phyloP scores from a whole-genome alignment of 2,113 vertebrate species.

The Ictidomys tridecemlineatus region DNA sequence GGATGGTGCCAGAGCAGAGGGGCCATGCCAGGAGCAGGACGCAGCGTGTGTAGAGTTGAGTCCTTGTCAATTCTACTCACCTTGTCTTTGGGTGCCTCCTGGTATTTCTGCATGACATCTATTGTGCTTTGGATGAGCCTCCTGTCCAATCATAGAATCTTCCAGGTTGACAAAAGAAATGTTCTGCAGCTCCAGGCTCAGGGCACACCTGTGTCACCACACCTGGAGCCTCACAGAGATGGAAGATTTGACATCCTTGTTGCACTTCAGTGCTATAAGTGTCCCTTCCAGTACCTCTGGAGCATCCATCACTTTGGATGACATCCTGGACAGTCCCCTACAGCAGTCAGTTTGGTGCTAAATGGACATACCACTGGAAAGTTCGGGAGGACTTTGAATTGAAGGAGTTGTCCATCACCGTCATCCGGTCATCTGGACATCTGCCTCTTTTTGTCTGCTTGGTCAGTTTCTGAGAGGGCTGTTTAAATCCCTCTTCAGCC shows the following conservation, averaged over 20 bases:
- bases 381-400: not conserved
- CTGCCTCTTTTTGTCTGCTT: not conserved
- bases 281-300: not conserved
- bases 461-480: not conserved
- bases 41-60: not conserved
- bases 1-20: fast-evolving
- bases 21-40: not conserved
- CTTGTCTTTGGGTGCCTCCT: not conserved
- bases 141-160: not conserved
- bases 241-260: not conserved
- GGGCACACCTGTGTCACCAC: not conserved
- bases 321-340: not conserved
- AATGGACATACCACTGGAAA: not conserved
- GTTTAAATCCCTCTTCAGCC: not conserved
- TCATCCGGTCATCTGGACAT: not conserved
- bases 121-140: too few species aligned
- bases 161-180: not conserved
- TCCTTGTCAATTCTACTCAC: not conserved
- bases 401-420: too few species aligned
- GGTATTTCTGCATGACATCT: not conserved
- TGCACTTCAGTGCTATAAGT: not conserved
- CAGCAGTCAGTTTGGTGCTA: not conserved
- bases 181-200: not conserved
- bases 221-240: not conserved
- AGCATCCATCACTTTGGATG: not conserved